Evolutionary conservation across 2,113 vertebrate species (phyloP).

Genomic region (Arenaria interpres): DNA sequence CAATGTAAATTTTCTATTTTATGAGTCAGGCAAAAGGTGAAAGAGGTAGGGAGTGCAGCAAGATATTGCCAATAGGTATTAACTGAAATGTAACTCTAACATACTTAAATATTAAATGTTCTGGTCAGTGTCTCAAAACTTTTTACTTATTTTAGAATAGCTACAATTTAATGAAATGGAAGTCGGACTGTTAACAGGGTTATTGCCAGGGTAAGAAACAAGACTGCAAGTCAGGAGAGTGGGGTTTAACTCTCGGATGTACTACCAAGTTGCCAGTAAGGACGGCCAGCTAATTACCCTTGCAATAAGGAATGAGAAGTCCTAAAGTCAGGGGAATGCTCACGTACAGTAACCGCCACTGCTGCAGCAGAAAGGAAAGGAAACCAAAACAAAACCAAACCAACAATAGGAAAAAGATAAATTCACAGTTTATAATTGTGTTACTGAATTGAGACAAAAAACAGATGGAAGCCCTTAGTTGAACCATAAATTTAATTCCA

Average conservation of each 20-base stretch:
- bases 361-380: background rate
- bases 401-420: background rate
- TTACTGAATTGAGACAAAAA: background rate
- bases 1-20: background rate
- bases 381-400: too few relatives aligned
- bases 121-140: background rate
- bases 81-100: background rate
- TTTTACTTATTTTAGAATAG: background rate
- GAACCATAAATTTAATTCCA: background rate
- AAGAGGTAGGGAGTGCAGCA: background rate
- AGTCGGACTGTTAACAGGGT: background rate
- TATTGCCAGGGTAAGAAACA: background rate
- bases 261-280: background rate
- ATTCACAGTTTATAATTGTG: background rate
- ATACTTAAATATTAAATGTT: background rate
- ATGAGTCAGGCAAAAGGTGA: background rate
- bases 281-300: background rate
- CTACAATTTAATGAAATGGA: background rate
- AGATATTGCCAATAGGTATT: background rate
- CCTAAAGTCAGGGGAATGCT: background rate
- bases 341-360: rapidly evolving
- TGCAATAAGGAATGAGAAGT: too few relatives aligned
- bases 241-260: background rate
- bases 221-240: background rate
- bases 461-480: background rate